Base-by-base conservation (phyloP, 2,888 invertebrate genomes). In the Cephonodes hylas region DNA sequence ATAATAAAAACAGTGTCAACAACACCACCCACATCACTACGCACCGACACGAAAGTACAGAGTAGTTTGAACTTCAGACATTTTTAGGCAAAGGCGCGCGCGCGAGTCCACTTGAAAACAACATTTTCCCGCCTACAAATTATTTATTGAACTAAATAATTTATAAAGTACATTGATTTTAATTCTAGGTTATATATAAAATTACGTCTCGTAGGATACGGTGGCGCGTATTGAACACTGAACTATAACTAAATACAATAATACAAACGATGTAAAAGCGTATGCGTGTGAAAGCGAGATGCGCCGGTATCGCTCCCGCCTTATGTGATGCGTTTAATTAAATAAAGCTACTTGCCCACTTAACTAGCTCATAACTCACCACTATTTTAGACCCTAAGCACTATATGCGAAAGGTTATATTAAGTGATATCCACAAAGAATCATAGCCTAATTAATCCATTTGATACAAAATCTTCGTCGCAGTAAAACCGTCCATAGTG, bases 1-100 rank as follows among this genome's bases (percentile, higher is more conserved):
- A 92, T 85, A 91, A 80, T 79, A 90, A 73, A 83, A 88, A 84
- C 83, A 91, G 82, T 73, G 82, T 80, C 76, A 86, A 81, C 67
- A 86, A 77, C 74, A 89, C 75, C 72, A 81, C 88, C 91, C 91
- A 92, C 91, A 92, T 91, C 64, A 69, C 65, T 67, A 58, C 48
- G 58, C 61, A 72, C 61, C 56, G 38, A 63, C 68, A 66, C 53
- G 46, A 71, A 70, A 68, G 66, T 68, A 75, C 75, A 74, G 73
- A 66, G 65, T 64, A 70, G 59, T 58, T 18, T 6, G 18, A 42
- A 27, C 18, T 23, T 18, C 45, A 42, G 31, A 45, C 31, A 42
- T 42, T 60, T 6, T 45, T 53, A 8, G 18, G 31, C 53, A 53
- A 18, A 15, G 18, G 10, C 53, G 7, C 46, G 31, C 20, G 18